These are phyloP conservation scores for Pygmarrhopalites habei DNA, from an alignment of 1,140 invertebrate species.

Conservation along the genomic window DNA sequence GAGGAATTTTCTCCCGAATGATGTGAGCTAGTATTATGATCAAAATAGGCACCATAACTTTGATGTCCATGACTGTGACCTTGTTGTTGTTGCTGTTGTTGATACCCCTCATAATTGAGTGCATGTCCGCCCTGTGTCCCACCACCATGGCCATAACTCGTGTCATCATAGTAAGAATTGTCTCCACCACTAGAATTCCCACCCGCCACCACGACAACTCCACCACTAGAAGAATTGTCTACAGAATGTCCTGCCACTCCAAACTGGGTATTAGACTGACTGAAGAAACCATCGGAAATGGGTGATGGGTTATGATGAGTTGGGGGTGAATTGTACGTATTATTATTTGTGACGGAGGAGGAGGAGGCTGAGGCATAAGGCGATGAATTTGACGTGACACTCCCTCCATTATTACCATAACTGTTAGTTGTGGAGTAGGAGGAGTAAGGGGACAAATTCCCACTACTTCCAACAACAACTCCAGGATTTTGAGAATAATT, in stretches of 20 bases:
- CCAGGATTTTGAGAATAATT: no score
- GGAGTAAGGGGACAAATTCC: constrained; percentile 16
- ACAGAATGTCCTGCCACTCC: background rate
- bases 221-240: no score
- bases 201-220: background rate
- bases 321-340: background rate
- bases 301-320: background rate
- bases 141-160: background rate
- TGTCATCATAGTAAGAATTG: background rate
- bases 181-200: background rate
- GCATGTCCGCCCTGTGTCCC: background rate
- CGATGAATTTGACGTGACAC: constrained; percentile 3
- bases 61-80: constrained; percentile 23
- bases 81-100: constrained; percentile 5
- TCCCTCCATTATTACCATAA: background rate
- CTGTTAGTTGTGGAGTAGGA: background rate
- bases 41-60: constrained; percentile 21
- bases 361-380: background rate
- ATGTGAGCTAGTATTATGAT: constrained; percentile 9
- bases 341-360: background rate
- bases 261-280: background rate
- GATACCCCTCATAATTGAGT: background rate
- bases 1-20: constrained; percentile 56
- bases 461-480: no score
- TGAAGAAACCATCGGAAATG: background rate